Evolutionary conservation across 1,140 invertebrate genomes (phyloP).

Genomic region (Solenopsis invicta): DNA sequence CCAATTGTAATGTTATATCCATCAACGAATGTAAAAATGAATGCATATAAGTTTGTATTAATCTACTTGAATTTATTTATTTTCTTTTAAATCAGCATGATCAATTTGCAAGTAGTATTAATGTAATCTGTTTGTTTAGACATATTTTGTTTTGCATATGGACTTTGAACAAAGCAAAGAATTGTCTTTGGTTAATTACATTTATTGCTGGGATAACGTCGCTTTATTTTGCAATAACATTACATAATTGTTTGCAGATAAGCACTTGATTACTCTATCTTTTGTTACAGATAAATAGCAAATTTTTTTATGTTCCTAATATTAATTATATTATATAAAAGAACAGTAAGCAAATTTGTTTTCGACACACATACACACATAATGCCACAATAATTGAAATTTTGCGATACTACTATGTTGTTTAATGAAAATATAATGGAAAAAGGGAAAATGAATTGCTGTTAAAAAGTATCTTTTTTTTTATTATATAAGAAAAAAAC

Average conservation of each 20-base stretch:
- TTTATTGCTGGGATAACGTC: slow-evolving; percentile 1
- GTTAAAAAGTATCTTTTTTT: not conserved
- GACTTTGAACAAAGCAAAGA: not conserved
- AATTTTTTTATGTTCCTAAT: slow-evolving; percentile 27
- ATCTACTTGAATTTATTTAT: slow-evolving; percentile 16
- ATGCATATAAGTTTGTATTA: slow-evolving; percentile 39
- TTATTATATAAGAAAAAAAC: slow-evolving; percentile 15
- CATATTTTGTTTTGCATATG: not conserved
- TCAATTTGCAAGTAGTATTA: slow-evolving; percentile 30
- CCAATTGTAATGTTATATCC: slow-evolving; percentile 36
- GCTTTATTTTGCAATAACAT: slow-evolving; percentile 41
- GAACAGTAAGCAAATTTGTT: not conserved
- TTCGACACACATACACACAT: not conserved
- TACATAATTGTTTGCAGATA: slow-evolving; percentile 11
- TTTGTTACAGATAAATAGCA: slow-evolving; percentile 1
- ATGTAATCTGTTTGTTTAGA: slow-evolving; percentile 15
- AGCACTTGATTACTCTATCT: not conserved
- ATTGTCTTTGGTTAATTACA: slow-evolving; percentile 18
- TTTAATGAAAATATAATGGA: slow-evolving; percentile 9
- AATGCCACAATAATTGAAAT: not conserved
- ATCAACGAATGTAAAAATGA: slow-evolving; percentile 30
- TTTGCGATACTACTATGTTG: not conserved
- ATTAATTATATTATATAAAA: not conserved
- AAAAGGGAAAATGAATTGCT: not conserved
- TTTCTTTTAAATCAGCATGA: slow-evolving; percentile 30